A percentile compares a stretch with the other conserved stretches of the same genome.
Conservation (phyloP, 2,113 vertebrate species). For the Turnix velox region DNA sequence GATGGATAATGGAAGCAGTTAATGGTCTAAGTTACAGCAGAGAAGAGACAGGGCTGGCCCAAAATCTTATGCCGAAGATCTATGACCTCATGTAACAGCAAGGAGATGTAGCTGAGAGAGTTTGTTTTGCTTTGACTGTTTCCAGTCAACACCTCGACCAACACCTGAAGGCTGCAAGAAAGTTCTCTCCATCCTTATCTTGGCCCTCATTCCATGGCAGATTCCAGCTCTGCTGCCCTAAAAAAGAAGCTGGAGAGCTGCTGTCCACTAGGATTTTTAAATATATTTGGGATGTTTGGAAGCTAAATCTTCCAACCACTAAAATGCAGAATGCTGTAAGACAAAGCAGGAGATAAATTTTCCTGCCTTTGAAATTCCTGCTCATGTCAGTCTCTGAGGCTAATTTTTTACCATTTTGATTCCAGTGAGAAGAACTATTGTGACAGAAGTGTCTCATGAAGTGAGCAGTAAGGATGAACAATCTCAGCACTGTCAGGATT, state of each 20-base stretch:
- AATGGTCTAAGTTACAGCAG: background rate
- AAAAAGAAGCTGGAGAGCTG: background rate
- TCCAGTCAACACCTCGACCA: background rate
- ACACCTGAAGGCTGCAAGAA: background rate
- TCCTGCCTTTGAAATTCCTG: background rate
- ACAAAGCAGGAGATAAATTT: background rate
- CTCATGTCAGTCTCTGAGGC: background rate
- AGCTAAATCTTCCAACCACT: background rate
- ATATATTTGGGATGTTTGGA: background rate
- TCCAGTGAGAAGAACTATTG: background rate
- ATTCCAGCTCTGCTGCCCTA: background rate
- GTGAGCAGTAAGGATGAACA: background rate
- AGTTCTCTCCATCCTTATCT: background rate
- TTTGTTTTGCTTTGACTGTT: background rate
- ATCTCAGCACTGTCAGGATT: background rate
- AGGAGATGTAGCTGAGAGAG: background rate
- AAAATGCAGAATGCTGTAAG: background rate
- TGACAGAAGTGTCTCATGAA: background rate
- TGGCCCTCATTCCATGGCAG: background rate
- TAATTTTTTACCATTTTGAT: background rate
- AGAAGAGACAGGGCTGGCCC: background rate
- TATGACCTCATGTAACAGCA: accelerated
- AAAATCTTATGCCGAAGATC: background rate
- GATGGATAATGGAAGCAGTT: background rate
- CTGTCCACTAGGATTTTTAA: background rate